Conservation (phyloP, 2,113 vertebrate genomes). For the Gavialis gangeticus region DNA sequence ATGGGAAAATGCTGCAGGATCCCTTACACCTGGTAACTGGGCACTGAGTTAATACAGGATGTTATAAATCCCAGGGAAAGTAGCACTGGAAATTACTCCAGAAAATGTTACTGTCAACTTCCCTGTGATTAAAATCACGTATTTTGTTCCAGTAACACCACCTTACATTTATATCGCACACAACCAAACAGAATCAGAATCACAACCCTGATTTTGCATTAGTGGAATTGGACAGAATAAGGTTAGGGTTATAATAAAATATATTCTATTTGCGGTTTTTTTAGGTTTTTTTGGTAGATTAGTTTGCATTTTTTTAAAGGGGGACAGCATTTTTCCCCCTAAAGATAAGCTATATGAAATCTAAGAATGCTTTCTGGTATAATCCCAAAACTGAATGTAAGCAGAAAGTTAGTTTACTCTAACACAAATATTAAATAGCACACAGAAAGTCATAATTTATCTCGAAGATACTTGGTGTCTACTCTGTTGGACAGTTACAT, state of each 20-base stretch:
- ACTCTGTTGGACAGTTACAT: neutral
- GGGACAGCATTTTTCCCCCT: neutral
- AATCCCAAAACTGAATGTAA: neutral
- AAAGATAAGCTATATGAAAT: neutral
- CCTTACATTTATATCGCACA: neutral
- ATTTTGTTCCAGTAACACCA: neutral
- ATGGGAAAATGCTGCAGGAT: neutral
- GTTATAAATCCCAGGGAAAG: neutral
- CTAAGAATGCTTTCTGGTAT: neutral
- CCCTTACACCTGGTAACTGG: neutral
- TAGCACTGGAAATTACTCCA: neutral
- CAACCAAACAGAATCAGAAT: neutral
- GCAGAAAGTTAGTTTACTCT: neutral
- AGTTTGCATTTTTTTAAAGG: neutral
- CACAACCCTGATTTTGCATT: neutral
- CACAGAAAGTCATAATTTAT: neutral
- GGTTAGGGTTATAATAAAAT: neutral
- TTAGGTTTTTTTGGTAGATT: no score
- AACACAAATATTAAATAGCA: conserved; percentile 43
- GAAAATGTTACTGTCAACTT: neutral
- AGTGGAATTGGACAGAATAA: neutral
- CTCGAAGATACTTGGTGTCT: conserved; percentile 2
- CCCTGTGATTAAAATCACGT: neutral
- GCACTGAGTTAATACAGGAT: neutral
- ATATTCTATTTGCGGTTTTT: no score